Evolutionary conservation across 2,888 invertebrate species (phyloP), one percentile per base, ranked within the genome.

Genomic region (Coenonympha arcania): DNA sequence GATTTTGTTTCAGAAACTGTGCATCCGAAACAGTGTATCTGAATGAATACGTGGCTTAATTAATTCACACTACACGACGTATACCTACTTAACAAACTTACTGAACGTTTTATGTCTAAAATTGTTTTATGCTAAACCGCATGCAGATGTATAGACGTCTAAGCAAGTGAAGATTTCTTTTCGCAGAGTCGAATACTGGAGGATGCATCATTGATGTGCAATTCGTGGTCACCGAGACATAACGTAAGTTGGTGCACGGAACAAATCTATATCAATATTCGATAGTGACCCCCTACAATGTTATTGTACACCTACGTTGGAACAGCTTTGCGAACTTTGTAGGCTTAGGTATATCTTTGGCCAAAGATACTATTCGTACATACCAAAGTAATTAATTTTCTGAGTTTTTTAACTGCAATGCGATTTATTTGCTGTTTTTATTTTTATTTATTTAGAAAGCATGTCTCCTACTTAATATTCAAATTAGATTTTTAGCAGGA

Each of bases 201-300:
- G 87, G 95, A 95, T 86, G 94, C 94, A 62, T 94, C 94, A 70
- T 90, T 94, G 76, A 93, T 94, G 92, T 95, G 94, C 90, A 95
- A 95, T 88, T 94, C 94, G 57, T 95, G 95, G 94, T 94, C 94
- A 71, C 93, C 94, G 58, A 89, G 94, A 76, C 94, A 94, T 82
- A 95, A 94, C 81, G 95, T 95, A 90, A 93, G 94, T 93, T 16
- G 2, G 5, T 45, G 39, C 46, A 40, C 24, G 31, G 40, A 56
- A 28, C n/a, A 40, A 11, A 26, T n/a, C 11, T 41, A 26, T 40
- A 33, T 9, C 9, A 26, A 2, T 6, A 4, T 8, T 26, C 11
- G 1, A 18, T 36, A 22, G 20, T 31, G 19, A 31, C 24, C 15
- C 31, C 31, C 33, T 41, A 26, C 16, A 28, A 33, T 43, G n/a